phyloP scores from a whole-genome alignment of 2,797 vertebrate genomes.

The Arnoldichthys spilopterus region DNA sequence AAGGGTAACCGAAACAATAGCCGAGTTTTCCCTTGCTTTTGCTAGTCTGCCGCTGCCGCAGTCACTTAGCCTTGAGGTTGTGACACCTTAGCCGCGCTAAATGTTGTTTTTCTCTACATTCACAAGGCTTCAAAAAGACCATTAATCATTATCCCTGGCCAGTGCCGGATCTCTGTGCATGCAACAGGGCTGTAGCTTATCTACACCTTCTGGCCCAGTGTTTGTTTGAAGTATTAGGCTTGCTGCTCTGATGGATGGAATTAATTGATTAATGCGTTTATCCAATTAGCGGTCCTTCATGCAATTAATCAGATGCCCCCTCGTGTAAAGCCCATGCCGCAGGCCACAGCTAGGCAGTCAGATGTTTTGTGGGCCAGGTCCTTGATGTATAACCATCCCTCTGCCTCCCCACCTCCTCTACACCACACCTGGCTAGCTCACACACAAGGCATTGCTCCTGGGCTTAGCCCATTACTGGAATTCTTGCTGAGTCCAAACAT shows the following conservation, averaged over 20 bases:
- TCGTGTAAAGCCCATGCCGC: constrained; percentile 64
- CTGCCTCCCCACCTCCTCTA: constrained; percentile 12
- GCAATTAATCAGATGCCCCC: constrained; percentile 80
- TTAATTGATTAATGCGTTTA: constrained; percentile 84
- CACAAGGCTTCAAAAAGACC: constrained; percentile 64
- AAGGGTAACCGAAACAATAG: constrained; percentile 72
- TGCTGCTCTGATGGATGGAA: constrained; percentile 77
- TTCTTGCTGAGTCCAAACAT: constrained; percentile 63
- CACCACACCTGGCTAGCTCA: constrained; percentile 61
- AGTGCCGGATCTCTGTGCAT: constrained; percentile 48
- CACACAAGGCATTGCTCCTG: constrained; percentile 51
- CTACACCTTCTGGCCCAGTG: constrained; percentile 62
- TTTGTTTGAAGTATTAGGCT: constrained; percentile 79
- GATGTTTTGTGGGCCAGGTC: constrained; percentile 65
- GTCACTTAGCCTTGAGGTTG: constrained; percentile 64
- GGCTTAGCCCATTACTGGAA: constrained; percentile 57
- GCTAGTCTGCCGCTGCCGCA: constrained; percentile 56
- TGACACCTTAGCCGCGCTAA: constrained; percentile 63
- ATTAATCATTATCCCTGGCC: constrained; percentile 67
- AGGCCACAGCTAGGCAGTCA: constrained; percentile 67
- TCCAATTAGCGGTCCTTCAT: constrained; percentile 83
- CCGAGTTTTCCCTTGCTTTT: constrained; percentile 56
- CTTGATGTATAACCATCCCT: constrained; percentile 65
- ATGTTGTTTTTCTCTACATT: constrained; percentile 68
- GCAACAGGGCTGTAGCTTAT: constrained; percentile 52